Conservation (phyloP, 2,113 vertebrate species). For the Bambusicola thoracicus region DNA sequence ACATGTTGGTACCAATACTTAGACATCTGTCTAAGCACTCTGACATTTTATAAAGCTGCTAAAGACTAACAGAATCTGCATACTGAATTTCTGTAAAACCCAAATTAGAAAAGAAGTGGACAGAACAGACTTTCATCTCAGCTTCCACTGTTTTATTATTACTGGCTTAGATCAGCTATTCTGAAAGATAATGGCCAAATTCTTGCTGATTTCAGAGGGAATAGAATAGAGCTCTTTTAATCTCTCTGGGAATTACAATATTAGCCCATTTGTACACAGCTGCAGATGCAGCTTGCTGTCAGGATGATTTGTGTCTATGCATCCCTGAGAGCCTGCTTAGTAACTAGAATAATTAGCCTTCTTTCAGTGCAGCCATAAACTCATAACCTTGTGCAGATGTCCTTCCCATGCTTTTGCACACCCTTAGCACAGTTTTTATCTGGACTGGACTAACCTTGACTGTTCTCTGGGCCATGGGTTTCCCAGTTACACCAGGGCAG, state of each 20-base stretch:
- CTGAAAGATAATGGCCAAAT: background rate
- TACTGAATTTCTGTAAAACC: background rate
- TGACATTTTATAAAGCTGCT: background rate
- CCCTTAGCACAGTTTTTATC: background rate
- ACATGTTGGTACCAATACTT: background rate
- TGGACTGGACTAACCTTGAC: background rate
- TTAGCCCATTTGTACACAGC: background rate
- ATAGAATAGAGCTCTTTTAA: background rate
- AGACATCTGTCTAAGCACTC: background rate
- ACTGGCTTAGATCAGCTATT: background rate
- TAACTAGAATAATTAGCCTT: background rate
- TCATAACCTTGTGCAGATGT: background rate
- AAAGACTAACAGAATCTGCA: background rate
- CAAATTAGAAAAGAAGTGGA: background rate
- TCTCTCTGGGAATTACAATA: background rate
- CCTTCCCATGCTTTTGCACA: background rate
- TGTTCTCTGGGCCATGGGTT: background rate
- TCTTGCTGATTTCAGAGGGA: background rate
- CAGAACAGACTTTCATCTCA: background rate
- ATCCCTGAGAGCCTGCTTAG: background rate
- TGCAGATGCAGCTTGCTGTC: background rate
- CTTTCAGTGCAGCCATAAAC: background rate
- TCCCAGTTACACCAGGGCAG: background rate
- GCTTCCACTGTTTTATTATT: background rate
- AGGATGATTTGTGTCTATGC: background rate